Percentiles rank a stretch among this genome's conserved stretches.
phyloP scores from a whole-genome alignment of 2,888 invertebrate species.

The Eristalis intricaria region DNA sequence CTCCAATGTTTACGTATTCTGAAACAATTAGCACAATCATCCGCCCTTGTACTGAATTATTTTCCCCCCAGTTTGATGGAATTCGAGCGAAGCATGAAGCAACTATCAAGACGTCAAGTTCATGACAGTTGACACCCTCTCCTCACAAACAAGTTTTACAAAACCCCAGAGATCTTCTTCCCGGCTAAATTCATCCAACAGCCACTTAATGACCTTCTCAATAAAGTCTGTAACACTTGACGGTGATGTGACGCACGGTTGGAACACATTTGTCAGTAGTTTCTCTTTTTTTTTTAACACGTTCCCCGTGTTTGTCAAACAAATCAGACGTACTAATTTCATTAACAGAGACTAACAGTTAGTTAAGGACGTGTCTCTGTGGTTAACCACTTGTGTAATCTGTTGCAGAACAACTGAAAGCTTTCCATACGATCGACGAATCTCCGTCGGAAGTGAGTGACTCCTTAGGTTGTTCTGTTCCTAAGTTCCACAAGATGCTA shows the following conservation, averaged over 20 bases:
- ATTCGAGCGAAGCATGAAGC: no score
- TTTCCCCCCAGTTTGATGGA: no score
- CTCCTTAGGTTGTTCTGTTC: no score
- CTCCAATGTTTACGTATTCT: no score
- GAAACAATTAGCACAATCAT: no score
- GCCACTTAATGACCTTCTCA: neutral
- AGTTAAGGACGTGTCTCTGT: conserved; percentile 1
- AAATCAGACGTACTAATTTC: conserved; percentile 2
- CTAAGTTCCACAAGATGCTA: no score
- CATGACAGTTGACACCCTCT: no score
- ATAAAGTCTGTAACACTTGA: neutral
- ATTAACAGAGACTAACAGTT: neutral
- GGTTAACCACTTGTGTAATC: neutral
- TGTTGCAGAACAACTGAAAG: neutral
- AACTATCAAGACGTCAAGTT: no score
- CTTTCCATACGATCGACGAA: neutral
- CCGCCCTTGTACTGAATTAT: no score
- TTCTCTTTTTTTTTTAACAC: conserved; percentile 16
- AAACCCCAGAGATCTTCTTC: neutral
- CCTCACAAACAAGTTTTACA: neutral
- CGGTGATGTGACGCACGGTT: neutral
- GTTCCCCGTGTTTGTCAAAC: neutral
- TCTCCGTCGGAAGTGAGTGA: no score
- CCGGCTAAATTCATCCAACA: neutral
- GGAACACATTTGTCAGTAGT: neutral